These are phyloP conservation scores for Sylvietta virens DNA, from an alignment of 2,113 vertebrate species.

Conservation along the genomic window DNA sequence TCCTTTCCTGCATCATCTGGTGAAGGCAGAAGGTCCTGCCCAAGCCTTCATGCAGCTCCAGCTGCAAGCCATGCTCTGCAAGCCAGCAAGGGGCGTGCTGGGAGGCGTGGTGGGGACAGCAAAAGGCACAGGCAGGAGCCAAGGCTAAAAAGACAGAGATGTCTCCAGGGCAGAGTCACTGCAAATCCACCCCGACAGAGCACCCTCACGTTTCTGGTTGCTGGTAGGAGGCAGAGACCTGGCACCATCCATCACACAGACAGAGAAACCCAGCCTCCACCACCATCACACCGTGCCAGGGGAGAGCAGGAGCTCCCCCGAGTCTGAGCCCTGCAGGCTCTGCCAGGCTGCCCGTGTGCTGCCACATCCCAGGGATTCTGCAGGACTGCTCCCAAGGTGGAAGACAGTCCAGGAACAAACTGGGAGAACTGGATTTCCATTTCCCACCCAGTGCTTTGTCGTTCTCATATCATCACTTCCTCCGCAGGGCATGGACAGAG, in stretches of 20 bases:
- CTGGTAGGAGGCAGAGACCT: background rate
- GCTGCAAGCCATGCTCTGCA: slow-evolving; percentile 1
- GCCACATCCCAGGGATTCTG: background rate
- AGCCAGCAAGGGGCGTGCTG: background rate
- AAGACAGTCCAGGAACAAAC: background rate
- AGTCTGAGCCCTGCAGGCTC: background rate
- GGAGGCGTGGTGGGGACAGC: background rate
- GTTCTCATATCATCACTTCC: background rate
- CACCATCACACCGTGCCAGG: fast-evolving
- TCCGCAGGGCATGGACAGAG: fast-evolving
- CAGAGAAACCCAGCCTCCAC: background rate
- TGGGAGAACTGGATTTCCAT: background rate
- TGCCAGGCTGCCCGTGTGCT: fast-evolving
- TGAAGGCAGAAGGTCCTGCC: background rate
- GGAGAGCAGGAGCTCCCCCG: background rate
- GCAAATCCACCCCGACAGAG: background rate
- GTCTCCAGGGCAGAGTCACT: background rate
- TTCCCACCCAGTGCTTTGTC: background rate
- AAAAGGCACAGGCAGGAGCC: slow-evolving; percentile 47
- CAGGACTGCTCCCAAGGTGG: background rate
- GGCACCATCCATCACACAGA: background rate
- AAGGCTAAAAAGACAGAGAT: slow-evolving; percentile 4
- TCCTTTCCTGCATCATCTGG: background rate
- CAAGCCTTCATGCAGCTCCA: background rate
- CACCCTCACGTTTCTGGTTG: background rate